phyloP scores from a whole-genome alignment of 2,113 vertebrate genomes.

The Thunnus maccoyii region DNA sequence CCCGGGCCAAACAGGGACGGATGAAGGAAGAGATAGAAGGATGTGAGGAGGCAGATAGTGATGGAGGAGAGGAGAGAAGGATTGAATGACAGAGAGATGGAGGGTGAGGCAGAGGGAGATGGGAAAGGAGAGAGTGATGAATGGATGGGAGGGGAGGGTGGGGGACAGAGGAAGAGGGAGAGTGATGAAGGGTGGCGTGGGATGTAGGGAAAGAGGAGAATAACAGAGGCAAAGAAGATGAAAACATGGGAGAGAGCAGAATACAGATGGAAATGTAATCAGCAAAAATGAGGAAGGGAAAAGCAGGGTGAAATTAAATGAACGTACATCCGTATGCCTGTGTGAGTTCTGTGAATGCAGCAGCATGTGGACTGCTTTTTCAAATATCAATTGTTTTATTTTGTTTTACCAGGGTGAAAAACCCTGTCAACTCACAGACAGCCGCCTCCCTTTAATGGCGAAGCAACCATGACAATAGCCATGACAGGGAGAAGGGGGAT shows the following conservation, averaged over 20 bases:
- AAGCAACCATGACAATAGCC: slow-evolving; percentile 47
- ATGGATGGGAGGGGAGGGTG: slow-evolving; percentile 15
- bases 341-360: slow-evolving; percentile 23
- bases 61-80: slow-evolving; percentile 23
- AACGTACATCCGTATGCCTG: background rate
- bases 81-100: slow-evolving; percentile 45
- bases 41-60: slow-evolving; percentile 31
- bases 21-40: slow-evolving; percentile 56
- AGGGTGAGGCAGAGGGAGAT: slow-evolving; percentile 13
- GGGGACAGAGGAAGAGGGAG: background rate
- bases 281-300: background rate
- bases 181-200: slow-evolving; percentile 5
- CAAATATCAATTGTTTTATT: slow-evolving; percentile 27
- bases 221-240: background rate
- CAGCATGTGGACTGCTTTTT: slow-evolving; percentile 20
- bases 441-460: slow-evolving; percentile 19
- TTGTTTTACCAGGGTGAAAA: slow-evolving; percentile 24
- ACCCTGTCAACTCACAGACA: slow-evolving; percentile 24
- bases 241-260: background rate
- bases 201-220: slow-evolving; percentile 10
- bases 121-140: slow-evolving; percentile 32
- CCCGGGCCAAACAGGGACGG: slow-evolving; percentile 63
- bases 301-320: slow-evolving; percentile 1
- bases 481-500: slow-evolving; percentile 27
- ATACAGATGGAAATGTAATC: background rate